phyloP scores from a whole-genome alignment of 1,140 invertebrate genomes.

The Phthorimaea operculella region DNA sequence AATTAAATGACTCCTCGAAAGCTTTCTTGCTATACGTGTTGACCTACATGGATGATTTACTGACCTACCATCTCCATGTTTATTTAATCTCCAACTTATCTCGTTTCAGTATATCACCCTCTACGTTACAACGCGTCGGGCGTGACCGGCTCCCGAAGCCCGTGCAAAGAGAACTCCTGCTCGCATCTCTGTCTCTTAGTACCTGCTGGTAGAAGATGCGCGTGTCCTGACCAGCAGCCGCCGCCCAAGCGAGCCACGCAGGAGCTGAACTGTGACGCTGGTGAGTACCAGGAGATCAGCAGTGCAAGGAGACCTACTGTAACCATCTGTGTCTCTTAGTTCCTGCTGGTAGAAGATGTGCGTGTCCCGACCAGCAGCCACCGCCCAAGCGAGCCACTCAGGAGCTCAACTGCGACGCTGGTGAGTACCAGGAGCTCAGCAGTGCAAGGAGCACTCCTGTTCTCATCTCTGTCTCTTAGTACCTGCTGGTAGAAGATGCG shows the following conservation, averaged over 20 bases:
- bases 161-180: slow-evolving; percentile 78
- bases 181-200: slow-evolving; percentile 92
- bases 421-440: slow-evolving; percentile 53
- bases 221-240: slow-evolving; percentile 84
- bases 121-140: slow-evolving; percentile 80
- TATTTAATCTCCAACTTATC: too few relatives aligned
- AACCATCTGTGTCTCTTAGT: slow-evolving; percentile 92
- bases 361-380: slow-evolving; percentile 83
- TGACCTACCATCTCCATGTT: too few relatives aligned
- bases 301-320: slow-evolving; percentile 78
- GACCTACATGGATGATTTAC: too few relatives aligned
- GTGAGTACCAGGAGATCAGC: slow-evolving; percentile 46
- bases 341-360: slow-evolving; percentile 85
- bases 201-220: slow-evolving; percentile 85
- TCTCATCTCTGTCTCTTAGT: slow-evolving; percentile 92
- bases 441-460: slow-evolving; percentile 78
- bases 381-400: slow-evolving; percentile 68
- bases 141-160: slow-evolving; percentile 57
- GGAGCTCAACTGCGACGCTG: slow-evolving; percentile 80
- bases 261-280: slow-evolving; percentile 80
- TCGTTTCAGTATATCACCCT: slow-evolving; percentile 76
- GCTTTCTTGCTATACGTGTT: too few relatives aligned
- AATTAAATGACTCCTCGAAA: too few relatives aligned
- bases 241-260: slow-evolving; percentile 68
- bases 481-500: slow-evolving; percentile 85